phyloP scores from a whole-genome alignment of 1,140 invertebrate genomes.

The Papilio glaucus region DNA sequence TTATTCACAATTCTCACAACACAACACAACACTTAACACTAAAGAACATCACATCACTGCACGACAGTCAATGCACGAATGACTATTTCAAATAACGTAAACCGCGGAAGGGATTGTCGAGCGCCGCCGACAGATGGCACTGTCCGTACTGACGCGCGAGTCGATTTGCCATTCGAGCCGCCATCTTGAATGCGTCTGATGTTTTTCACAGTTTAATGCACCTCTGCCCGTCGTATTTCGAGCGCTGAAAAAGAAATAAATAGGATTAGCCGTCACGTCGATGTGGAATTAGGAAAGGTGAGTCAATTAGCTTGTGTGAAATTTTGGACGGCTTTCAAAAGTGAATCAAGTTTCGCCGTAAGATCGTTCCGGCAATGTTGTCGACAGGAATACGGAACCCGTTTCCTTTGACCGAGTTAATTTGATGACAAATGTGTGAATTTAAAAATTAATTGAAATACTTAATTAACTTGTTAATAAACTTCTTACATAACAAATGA shows the following conservation, averaged over 20 bases:
- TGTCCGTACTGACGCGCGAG: slow-evolving; percentile 49
- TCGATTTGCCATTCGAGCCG: slow-evolving; percentile 66
- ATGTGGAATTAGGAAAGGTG: slow-evolving; percentile 62
- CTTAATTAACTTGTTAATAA: no score
- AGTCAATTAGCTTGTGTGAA: slow-evolving; percentile 60
- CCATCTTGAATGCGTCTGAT: slow-evolving; percentile 69
- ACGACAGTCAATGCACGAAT: slow-evolving; percentile 62
- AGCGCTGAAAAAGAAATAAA: slow-evolving; percentile 74
- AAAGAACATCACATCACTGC: slow-evolving; percentile 71
- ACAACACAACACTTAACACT: slow-evolving; percentile 65
- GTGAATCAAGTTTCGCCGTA: slow-evolving; percentile 55
- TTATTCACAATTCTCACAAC: slow-evolving; percentile 52
- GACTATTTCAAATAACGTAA: slow-evolving; percentile 73
- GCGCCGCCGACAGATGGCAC: slow-evolving; percentile 61
- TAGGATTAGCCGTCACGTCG: slow-evolving; percentile 60
- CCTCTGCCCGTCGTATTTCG: slow-evolving; percentile 61
- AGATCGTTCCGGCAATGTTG: slow-evolving; percentile 29
- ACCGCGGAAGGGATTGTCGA: slow-evolving; percentile 55
- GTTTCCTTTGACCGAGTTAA: slow-evolving; percentile 9
- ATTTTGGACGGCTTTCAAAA: slow-evolving; percentile 60
- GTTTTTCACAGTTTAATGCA: slow-evolving; percentile 71
- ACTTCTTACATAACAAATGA: no score
- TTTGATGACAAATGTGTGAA: not conserved
- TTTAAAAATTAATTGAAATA: not conserved
- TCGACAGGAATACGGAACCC: slow-evolving; percentile 19